Conservation (phyloP, 1,140 invertebrate genomes). For the Ganaspis sp. region DNA sequence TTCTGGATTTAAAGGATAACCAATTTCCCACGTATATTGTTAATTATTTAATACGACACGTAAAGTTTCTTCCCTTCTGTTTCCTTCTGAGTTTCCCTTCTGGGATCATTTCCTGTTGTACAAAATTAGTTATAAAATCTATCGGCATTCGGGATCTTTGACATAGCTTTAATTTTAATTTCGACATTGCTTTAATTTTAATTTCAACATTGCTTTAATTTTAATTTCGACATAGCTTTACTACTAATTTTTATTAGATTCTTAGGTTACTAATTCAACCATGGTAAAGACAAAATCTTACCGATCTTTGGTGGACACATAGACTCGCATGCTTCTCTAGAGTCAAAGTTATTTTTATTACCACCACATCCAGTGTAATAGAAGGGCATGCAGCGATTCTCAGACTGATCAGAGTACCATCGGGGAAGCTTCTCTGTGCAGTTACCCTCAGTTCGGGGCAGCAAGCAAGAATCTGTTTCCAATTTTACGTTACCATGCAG, state of each 20-base stretch:
- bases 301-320: slow-evolving; percentile 88
- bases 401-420: slow-evolving; percentile 91
- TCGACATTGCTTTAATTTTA: too few species aligned
- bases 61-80: too few species aligned
- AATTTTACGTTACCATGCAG: slow-evolving; percentile 70
- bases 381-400: slow-evolving; percentile 95
- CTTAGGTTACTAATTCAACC: neutral
- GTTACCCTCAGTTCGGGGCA: slow-evolving; percentile 86
- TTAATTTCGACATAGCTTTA: too few species aligned
- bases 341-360: slow-evolving; percentile 91
- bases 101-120: too few species aligned
- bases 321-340: slow-evolving; percentile 85
- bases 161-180: too few species aligned
- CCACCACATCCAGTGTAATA: slow-evolving; percentile 95
- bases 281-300: slow-evolving; percentile 76
- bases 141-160: too few species aligned
- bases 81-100: too few species aligned
- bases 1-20: too few species aligned
- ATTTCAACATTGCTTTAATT: too few species aligned
- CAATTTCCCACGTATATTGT: too few species aligned
- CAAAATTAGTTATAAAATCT: too few species aligned
- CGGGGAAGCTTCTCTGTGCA: slow-evolving; percentile 86
- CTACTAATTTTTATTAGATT: slow-evolving; percentile 34
- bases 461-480: slow-evolving; percentile 84
- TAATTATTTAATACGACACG: too few species aligned